Percentiles rank a stretch among this genome's conserved stretches.
These are phyloP conservation scores for Oreamnos americanus DNA, from an alignment of 2,113 vertebrate genomes.

Conservation along the genomic window DNA sequence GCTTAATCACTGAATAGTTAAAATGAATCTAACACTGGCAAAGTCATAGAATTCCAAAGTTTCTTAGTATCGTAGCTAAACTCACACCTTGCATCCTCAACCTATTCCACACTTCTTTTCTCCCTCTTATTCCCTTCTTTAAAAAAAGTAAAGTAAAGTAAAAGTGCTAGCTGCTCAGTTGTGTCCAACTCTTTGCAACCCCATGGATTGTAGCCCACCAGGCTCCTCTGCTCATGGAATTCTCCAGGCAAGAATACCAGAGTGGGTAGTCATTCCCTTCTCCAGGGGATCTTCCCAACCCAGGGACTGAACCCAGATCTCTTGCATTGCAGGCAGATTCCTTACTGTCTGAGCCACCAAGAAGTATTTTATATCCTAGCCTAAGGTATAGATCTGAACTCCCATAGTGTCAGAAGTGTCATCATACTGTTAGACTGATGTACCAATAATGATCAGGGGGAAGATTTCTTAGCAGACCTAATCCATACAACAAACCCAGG, in stretches of 20 bases:
- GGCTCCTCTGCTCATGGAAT: not conserved
- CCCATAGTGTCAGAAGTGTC: not conserved
- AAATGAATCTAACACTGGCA: conserved; percentile 27
- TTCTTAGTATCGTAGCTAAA: not conserved
- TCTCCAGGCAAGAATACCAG: not conserved
- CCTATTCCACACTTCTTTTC: not conserved
- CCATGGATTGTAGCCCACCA: not conserved
- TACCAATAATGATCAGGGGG: not conserved
- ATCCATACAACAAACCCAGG: not conserved
- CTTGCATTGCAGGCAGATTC: not conserved
- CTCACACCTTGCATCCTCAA: not conserved
- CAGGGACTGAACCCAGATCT: not conserved
- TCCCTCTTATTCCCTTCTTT: not conserved
- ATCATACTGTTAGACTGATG: not conserved
- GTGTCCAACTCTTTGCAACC: not conserved
- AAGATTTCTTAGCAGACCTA: not conserved
- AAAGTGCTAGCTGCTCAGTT: not conserved
- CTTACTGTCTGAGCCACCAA: not conserved
- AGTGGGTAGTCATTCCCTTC: not conserved
- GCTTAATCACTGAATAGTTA: conserved; percentile 31
- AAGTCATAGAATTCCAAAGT: conserved; percentile 23
- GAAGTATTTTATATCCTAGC: not conserved
- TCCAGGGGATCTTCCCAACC: not conserved
- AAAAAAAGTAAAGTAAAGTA: not conserved
- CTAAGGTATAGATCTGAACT: not conserved